Evolutionary conservation across 2,797 vertebrate genomes (phyloP).

Genomic region (Brachyrhaphis roseni): DNA sequence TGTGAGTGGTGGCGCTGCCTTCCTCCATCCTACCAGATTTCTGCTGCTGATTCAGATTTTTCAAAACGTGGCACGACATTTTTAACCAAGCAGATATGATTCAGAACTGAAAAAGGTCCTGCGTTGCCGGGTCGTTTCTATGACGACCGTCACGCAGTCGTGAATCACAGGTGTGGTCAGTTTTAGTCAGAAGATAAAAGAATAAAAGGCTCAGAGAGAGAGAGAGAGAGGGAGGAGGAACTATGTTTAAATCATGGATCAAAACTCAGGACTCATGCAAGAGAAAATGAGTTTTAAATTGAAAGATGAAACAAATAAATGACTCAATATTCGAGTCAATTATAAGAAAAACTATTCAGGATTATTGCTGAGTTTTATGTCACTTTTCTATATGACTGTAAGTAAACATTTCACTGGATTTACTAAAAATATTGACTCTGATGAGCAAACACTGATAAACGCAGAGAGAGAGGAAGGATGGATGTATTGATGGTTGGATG

Average conservation of each 20-base stretch:
- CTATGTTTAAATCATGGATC: not conserved
- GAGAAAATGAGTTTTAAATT: not conserved
- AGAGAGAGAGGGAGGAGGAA: not conserved
- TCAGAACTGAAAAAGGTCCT: not conserved
- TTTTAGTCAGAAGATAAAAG: not conserved
- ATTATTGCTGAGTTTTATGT: too few relatives aligned
- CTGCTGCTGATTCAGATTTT: not conserved
- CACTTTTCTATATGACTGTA: not conserved
- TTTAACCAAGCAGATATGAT: conserved; percentile 1
- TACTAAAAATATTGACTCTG: not conserved
- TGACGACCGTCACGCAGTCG: not conserved
- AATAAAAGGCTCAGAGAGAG: not conserved
- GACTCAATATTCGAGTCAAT: too few relatives aligned
- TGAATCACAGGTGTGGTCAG: not conserved
- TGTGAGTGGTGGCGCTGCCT: not conserved
- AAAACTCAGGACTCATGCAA: not conserved
- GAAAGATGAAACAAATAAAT: not conserved
- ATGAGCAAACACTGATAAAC: not conserved
- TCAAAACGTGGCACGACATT: not conserved
- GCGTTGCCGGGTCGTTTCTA: not conserved
- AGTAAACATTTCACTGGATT: not conserved
- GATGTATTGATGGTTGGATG: not conserved
- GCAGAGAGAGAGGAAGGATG: too few relatives aligned
- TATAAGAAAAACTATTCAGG: too few relatives aligned
- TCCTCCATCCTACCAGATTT: too few relatives aligned